These are phyloP conservation scores for Octomys mimax DNA, from an alignment of 2,797 vertebrate genomes.

Conservation along the genomic window DNA sequence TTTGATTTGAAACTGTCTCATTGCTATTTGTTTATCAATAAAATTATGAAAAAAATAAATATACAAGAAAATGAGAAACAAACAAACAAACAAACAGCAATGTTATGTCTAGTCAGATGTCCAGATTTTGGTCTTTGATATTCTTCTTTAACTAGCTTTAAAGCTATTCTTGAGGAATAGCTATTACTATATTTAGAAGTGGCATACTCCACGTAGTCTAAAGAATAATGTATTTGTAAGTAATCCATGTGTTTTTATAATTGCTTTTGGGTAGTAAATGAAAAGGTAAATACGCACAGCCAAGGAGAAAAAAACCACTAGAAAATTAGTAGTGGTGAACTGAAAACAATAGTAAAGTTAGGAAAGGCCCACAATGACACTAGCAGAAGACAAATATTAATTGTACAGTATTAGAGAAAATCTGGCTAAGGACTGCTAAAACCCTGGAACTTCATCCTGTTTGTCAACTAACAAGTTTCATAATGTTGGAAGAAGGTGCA, in stretches of 20 bases:
- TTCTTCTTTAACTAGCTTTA: not conserved
- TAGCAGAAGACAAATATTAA: not conserved
- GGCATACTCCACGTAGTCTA: not conserved
- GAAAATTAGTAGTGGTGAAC: not conserved
- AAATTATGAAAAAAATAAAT: too few relatives aligned
- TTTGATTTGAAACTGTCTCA: too few relatives aligned
- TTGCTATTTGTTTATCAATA: too few relatives aligned
- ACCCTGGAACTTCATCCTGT: not conserved
- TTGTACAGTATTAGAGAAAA: not conserved
- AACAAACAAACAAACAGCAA: not conserved
- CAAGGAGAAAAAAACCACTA: not conserved
- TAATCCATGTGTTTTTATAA: not conserved
- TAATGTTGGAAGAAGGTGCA: not conserved
- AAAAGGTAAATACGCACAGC: not conserved
- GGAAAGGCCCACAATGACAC: not conserved
- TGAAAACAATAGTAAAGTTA: slow-evolving; percentile 6
- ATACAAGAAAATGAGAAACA: too few relatives aligned
- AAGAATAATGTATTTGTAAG: not conserved
- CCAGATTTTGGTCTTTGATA: not conserved
- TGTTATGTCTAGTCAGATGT: not conserved
- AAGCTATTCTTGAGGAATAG: not conserved
- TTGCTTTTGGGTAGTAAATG: not conserved
- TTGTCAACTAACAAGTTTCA: not conserved
- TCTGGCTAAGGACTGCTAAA: not conserved
- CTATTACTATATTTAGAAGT: not conserved